Base-by-base conservation (phyloP, 2,113 vertebrate genomes). In the Gymnocephalus cernua region DNA sequence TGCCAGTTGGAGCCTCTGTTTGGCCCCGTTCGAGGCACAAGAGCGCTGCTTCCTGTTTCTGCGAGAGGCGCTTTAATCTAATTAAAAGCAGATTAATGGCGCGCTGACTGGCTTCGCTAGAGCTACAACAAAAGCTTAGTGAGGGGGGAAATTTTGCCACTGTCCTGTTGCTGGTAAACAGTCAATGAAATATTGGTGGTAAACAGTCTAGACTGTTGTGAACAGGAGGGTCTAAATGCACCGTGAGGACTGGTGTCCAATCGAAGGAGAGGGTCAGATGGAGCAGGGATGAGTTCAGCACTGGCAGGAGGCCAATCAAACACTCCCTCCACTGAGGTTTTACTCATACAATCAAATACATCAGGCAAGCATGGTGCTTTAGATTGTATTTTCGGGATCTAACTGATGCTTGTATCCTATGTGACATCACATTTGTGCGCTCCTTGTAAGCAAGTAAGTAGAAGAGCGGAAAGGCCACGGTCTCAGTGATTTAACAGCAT, bases 71-170 rank as follows among this genome's bases (percentile, higher is more conserved):
- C 86, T 87, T 91, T 91, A 88, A 93, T 91, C 84, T 91, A 90
- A 92, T 93, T 92, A 91, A 90, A 90, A 88, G 64, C 85, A 88
- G 89, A 94, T 90, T 90, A 91, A 91, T 88, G 84, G 67, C 14
- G 21, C 1, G 12, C 71, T 51, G 76, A 85, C 77, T 79, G 68
- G 59, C 65, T 67, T 79, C 16, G 23, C 66, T 62, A 47, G 71
- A 84, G 74, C 77, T 73, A 66, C 84, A 83, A 81, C 80, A 71
- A 35, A 54, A 50, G 73, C 66, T 83, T 81, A 81, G 62, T 1
- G 27, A 75, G 72, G 35, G 53, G 48, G 63, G 53, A 75, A 73
- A 45, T 62, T 83, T 82, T 23, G 15, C 84, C 74, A 54, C 70
- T 86, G 71, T 80, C 61, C 77, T 45, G 38, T 77, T 68, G 69